phyloP scores from a whole-genome alignment of 2,797 vertebrate genomes.

The Gymnoscopelus microlampas region DNA sequence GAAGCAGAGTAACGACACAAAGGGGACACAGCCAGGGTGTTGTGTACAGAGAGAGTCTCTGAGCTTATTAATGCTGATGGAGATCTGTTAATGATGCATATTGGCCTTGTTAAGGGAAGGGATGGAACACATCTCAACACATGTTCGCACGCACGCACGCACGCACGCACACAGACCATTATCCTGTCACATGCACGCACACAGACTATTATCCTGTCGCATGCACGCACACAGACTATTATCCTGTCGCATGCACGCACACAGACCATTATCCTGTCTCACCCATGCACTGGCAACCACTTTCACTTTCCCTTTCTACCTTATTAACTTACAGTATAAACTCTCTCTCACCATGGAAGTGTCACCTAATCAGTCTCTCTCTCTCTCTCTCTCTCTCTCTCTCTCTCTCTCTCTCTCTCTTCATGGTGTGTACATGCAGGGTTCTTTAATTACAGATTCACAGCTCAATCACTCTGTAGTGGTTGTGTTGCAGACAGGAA shows the following conservation, averaged over 20 bases:
- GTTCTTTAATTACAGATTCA: conserved; percentile 72
- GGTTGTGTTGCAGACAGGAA: conserved; percentile 48
- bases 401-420: not conserved
- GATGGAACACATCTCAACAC: conserved; percentile 50
- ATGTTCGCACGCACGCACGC: not conserved
- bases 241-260: too few relatives aligned
- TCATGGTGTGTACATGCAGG: conserved; percentile 15
- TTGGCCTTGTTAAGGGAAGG: conserved; percentile 62
- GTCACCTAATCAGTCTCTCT: conserved; percentile 8
- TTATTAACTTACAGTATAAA: not conserved
- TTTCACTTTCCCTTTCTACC: conserved; percentile 3
- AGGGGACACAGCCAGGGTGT: conserved; percentile 43
- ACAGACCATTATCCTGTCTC: too few relatives aligned
- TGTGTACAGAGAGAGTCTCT: conserved; percentile 63
- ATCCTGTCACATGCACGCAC: too few relatives aligned
- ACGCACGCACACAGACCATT: too few relatives aligned
- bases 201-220: too few relatives aligned
- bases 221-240: too few relatives aligned
- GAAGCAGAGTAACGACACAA: conserved; percentile 47
- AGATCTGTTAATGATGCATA: conserved; percentile 71
- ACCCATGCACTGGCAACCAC: not conserved
- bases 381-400: conserved; percentile 36
- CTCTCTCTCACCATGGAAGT: not conserved
- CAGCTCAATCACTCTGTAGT: conserved; percentile 56
- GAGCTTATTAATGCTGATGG: conserved; percentile 69